Base-by-base conservation (phyloP, 2,888 invertebrate species). In the Ophioninae sp. region DNA sequence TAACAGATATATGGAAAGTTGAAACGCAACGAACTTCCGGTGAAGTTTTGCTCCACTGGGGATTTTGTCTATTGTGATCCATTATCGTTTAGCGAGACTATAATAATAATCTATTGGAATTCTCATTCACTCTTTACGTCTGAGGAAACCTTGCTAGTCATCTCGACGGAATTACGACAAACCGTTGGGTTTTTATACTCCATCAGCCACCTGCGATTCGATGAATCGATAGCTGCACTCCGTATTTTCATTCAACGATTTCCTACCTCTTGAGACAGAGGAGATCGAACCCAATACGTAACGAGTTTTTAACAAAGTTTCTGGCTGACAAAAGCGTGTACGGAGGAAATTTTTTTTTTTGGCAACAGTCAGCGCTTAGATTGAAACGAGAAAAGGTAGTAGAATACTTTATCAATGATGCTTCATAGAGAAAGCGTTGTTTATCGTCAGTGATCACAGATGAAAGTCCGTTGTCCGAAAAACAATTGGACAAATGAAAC, bases 271-370 rank as follows among this genome's bases (percentile, higher is more conserved):
- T 69, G 57, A 21, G 57, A 77, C 41, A 8, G 17, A 7, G 1
- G 0, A n/a, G 1, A 23, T n/a, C 8, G 59, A 78, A 44, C 75
- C 77, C 65, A 39, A 17, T 44, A 13, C 67, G 37, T 80, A 84
- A 84, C 82, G 82, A 82, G 62, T 75, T 62, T 67, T 84, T 75
- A 82, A 84, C 74, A 82, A 84, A 82, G 78, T 79, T 78, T n/a
- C n/a, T n/a, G n/a, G n/a, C n/a, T n/a, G n/a, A n/a, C n/a, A n/a
- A n/a, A n/a, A n/a, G n/a, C n/a, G n/a, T n/a, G n/a, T n/a, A n/a
- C n/a, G n/a, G n/a, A n/a, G n/a, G n/a, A n/a, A n/a, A n/a, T n/a
- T n/a, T n/a, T n/a, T n/a, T n/a, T n/a, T n/a, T n/a, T n/a, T n/a
- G n/a, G n/a, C n/a, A n/a, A n/a, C n/a, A n/a, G n/a, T n/a, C n/a